These are phyloP conservation scores for Crax fasciolata DNA, from an alignment of 2,797 vertebrate genomes.

Conservation along the genomic window DNA sequence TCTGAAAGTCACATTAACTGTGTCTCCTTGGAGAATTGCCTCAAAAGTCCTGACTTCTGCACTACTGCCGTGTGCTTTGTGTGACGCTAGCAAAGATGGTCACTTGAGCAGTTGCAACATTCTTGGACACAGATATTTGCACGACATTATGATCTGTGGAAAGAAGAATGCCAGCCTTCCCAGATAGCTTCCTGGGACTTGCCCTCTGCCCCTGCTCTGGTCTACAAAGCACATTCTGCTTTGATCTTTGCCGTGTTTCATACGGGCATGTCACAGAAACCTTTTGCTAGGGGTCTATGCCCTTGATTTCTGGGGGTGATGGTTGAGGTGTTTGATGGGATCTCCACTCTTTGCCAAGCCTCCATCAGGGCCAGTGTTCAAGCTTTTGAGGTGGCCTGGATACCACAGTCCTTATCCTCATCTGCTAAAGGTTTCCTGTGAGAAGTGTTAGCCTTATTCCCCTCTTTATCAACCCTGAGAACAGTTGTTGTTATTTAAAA, in stretches of 20 bases:
- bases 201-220: not conserved
- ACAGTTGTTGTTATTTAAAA: not conserved
- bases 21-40: slow-evolving; percentile 38
- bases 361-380: not conserved
- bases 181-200: not conserved
- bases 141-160: not conserved
- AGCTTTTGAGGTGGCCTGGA: not conserved
- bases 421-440: not conserved
- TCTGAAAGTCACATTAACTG: slow-evolving; percentile 11
- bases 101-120: slow-evolving; percentile 1
- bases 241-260: not conserved
- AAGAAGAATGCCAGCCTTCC: not conserved
- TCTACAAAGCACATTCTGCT: fast-evolving
- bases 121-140: not conserved
- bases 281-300: not conserved
- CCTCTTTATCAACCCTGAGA: not conserved
- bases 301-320: not conserved
- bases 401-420: not conserved
- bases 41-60: slow-evolving; percentile 52
- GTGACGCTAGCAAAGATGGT: not conserved
- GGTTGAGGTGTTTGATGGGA: not conserved
- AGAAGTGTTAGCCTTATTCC: not conserved
- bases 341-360: not conserved
- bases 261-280: not conserved
- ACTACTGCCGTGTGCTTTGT: not conserved